These are phyloP conservation scores for Drosophila pruinosa DNA, from an alignment of 1,140 invertebrate species.

Conservation along the genomic window DNA sequence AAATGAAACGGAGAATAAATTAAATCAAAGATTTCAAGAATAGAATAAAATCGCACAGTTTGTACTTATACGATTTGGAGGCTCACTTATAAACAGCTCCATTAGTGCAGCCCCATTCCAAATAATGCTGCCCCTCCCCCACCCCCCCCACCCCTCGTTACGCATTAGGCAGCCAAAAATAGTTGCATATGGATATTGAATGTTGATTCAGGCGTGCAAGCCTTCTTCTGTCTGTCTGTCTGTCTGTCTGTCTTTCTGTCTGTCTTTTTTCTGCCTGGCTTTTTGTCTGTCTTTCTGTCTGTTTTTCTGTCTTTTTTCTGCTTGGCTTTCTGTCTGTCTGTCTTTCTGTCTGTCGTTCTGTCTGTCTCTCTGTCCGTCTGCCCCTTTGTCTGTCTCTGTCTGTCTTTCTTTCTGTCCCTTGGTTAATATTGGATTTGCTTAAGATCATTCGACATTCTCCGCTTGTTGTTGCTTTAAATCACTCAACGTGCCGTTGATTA, in stretches of 20 bases:
- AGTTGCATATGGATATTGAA: neutral
- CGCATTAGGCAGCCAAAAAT: neutral
- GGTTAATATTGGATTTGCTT: slow-evolving; percentile 26
- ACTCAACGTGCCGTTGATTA: slow-evolving; percentile 51
- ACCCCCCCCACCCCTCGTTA: neutral
- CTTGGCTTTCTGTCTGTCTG: too few relatives aligned
- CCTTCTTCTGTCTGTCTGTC: too few relatives aligned
- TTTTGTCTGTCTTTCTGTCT: too few relatives aligned
- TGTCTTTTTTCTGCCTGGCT: too few relatives aligned
- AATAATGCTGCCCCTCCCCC: too few relatives aligned
- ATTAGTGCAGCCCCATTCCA: neutral
- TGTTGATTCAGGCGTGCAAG: too few relatives aligned
- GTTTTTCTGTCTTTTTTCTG: too few relatives aligned
- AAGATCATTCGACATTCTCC: slow-evolving; percentile 21
- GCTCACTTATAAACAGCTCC: slow-evolving; percentile 18
- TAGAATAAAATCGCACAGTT: slow-evolving; percentile 16
- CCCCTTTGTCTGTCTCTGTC: too few relatives aligned
- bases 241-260: too few relatives aligned
- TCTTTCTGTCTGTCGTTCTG: neutral
- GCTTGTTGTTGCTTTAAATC: slow-evolving; percentile 43
- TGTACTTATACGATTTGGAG: slow-evolving; percentile 16
- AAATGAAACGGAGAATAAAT: slow-evolving; percentile 29
- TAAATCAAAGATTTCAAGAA: slow-evolving; percentile 38
- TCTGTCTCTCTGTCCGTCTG: too few relatives aligned
- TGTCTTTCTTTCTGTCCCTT: neutral